phyloP scores from a whole-genome alignment of 1,140 invertebrate species.

The Brachionus rubens region DNA sequence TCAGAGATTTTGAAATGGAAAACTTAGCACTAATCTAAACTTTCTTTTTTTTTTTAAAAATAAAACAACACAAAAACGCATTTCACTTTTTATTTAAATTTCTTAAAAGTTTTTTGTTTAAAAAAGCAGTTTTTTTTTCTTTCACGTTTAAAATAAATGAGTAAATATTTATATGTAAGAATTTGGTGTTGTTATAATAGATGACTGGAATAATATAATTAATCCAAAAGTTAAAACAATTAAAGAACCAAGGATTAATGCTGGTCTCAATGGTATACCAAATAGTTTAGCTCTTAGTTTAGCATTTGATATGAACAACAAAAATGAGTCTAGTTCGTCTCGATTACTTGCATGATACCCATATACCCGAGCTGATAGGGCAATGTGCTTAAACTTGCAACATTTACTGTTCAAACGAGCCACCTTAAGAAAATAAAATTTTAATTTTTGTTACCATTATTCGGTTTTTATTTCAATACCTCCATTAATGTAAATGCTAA shows the following conservation, averaged over 20 bases:
- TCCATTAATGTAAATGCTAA: slow-evolving; percentile 55
- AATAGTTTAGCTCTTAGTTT: slow-evolving; percentile 58
- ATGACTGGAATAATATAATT: slow-evolving; percentile 55
- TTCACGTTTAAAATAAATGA: too few species aligned
- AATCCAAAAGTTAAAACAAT: slow-evolving; percentile 53
- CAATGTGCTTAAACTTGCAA: slow-evolving; percentile 56
- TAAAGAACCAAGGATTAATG: slow-evolving; percentile 52
- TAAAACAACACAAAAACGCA: too few species aligned
- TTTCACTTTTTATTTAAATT: too few species aligned
- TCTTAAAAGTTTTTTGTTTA: too few species aligned
- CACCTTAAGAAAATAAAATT: slow-evolving; percentile 52
- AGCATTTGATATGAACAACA: slow-evolving; percentile 55
- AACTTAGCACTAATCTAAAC: too few species aligned
- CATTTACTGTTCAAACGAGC: slow-evolving; percentile 58
- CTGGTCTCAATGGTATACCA: slow-evolving; percentile 56
- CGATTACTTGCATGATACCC: slow-evolving; percentile 57
- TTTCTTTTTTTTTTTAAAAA: too few species aligned
- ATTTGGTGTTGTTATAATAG: slow-evolving; percentile 24
- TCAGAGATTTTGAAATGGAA: too few species aligned
- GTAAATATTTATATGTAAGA: slow-evolving; percentile 45
- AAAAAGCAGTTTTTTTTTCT: too few species aligned
- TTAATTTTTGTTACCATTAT: not conserved
- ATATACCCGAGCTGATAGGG: slow-evolving; percentile 58
- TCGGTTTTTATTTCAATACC: slow-evolving; percentile 50
- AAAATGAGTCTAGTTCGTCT: slow-evolving; percentile 59